Conservation (phyloP, 2,113 vertebrate genomes). For the Tachycineta bicolor region DNA sequence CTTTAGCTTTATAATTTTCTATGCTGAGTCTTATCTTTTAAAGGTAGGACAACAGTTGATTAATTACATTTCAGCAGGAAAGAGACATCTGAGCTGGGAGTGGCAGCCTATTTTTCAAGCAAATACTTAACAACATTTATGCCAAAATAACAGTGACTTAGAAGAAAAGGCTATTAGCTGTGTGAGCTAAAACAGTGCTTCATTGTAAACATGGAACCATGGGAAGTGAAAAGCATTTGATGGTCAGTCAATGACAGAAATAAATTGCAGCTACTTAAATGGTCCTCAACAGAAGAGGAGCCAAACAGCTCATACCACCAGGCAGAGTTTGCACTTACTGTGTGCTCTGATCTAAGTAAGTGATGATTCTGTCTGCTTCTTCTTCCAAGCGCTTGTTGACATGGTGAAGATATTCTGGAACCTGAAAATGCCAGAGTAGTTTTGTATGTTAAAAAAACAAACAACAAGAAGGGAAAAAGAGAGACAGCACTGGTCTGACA, state of each 20-base stretch:
- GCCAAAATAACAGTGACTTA: not conserved
- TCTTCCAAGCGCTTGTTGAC: constrained; percentile 98
- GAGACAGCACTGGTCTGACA: not conserved
- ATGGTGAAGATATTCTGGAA: constrained; percentile 98
- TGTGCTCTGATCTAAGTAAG: constrained; percentile 98
- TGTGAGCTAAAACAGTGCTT: constrained; percentile 28
- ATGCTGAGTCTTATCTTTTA: not conserved
- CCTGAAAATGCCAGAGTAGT: constrained; percentile 74
- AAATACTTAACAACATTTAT: not conserved
- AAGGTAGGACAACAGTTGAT: not conserved
- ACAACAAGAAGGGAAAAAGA: not conserved
- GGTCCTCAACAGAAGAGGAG: not conserved
- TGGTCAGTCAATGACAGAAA: constrained; percentile 23
- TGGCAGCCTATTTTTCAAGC: not conserved
- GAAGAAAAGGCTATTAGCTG: not conserved
- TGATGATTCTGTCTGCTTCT: constrained; percentile 97
- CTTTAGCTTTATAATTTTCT: not conserved
- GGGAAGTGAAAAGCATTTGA: not conserved
- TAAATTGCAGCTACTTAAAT: not conserved
- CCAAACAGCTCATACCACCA: not conserved
- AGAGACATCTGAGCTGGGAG: not conserved
- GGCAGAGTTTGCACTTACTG: constrained; percentile 84
- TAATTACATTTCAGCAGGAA: not conserved
- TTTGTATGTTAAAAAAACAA: not conserved
- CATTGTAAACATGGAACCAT: not conserved